Percentiles rank a stretch among this genome's conserved stretches.
These are phyloP conservation scores for Gulo gulo DNA, from an alignment of 2,113 vertebrate genomes.

Conservation along the genomic window DNA sequence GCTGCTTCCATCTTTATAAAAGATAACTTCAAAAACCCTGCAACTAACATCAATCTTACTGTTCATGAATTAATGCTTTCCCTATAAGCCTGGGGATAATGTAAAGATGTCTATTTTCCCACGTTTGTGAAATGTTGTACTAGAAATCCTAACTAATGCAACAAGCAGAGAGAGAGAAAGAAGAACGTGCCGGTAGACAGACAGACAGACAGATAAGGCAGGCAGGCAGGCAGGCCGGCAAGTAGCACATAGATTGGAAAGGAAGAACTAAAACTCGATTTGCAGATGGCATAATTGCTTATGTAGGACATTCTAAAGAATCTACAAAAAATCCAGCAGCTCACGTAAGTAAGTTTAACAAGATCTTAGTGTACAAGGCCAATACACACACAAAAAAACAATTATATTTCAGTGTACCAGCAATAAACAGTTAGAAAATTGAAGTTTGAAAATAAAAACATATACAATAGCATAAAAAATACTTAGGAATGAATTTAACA, in stretches of 20 bases:
- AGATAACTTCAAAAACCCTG: not conserved
- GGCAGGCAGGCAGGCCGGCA: no score
- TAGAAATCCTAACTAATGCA: not conserved
- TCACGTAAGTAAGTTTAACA: not conserved
- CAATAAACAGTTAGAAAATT: not conserved
- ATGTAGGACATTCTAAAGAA: not conserved
- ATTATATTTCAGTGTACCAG: not conserved
- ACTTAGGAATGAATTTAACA: not conserved
- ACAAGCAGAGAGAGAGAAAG: not conserved
- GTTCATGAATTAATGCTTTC: not conserved
- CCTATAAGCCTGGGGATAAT: not conserved
- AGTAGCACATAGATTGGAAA: not conserved
- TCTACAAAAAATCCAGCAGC: not conserved
- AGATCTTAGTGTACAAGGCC: not conserved
- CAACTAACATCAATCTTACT: not conserved
- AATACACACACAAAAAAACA: not conserved
- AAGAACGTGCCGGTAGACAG: accelerated
- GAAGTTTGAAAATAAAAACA: not conserved
- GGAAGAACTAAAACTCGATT: not conserved
- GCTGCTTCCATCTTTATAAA: not conserved
- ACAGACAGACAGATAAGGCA: not conserved
- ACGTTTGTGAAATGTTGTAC: not conserved
- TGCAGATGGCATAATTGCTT: not conserved
- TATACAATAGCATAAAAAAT: not conserved
- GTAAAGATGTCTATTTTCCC: not conserved